phyloP scores from a whole-genome alignment of 2,113 vertebrate species.

The Tapirus terrestris region DNA sequence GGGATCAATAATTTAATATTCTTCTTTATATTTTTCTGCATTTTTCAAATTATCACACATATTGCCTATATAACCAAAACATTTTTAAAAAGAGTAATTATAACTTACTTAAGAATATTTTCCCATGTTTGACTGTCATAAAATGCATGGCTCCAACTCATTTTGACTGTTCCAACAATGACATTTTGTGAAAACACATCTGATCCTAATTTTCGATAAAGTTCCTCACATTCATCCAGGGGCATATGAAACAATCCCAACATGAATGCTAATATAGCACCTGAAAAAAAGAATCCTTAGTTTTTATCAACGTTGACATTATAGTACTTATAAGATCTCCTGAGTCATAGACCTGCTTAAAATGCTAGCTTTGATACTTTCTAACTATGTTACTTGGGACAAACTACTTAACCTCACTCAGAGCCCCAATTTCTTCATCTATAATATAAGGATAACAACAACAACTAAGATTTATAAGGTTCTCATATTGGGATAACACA shows the following conservation, averaged over 20 bases:
- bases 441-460: background rate
- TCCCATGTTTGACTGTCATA: conserved; percentile 98
- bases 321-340: background rate
- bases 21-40: background rate
- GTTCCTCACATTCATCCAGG: conserved; percentile 94
- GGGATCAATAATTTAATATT: background rate
- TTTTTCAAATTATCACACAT: background rate
- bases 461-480: background rate
- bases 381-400: background rate
- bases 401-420: background rate
- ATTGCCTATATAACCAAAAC: background rate
- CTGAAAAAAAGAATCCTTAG: conserved; percentile 84
- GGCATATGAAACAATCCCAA: conserved; percentile 95
- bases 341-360: background rate
- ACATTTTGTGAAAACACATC: conserved; percentile 98
- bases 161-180: conserved; percentile 97
- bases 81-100: background rate
- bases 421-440: background rate
- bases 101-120: conserved; percentile 95
- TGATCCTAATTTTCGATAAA: conserved; percentile 95
- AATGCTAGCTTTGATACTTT: conserved; percentile 16
- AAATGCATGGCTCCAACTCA: conserved; percentile 98
- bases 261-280: conserved; percentile 97
- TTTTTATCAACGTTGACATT: background rate
- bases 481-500: background rate